Evolutionary conservation across 2,797 vertebrate genomes (phyloP).

Genomic region (Calcarius lapponicus): DNA sequence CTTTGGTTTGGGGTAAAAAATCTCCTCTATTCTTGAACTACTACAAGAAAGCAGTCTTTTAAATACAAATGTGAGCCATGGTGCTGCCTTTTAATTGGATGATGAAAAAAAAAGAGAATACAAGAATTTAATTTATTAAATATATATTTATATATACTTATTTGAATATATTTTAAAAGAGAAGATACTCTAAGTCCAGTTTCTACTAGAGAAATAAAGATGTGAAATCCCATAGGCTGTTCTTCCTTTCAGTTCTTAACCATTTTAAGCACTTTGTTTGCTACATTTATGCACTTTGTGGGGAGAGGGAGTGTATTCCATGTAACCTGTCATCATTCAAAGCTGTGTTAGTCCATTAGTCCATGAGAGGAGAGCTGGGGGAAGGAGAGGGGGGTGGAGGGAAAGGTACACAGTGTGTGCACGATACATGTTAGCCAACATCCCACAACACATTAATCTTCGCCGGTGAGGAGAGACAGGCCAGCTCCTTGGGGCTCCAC

Average conservation of each 20-base stretch:
- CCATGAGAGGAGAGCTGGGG: not conserved
- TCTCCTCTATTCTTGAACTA: not conserved
- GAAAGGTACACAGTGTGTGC: not conserved
- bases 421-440: not conserved
- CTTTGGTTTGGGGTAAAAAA: not conserved
- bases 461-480: conserved; percentile 2
- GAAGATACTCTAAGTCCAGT: not conserved
- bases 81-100: not conserved
- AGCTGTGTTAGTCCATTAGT: not conserved
- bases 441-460: conserved; percentile 55
- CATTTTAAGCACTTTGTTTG: not conserved
- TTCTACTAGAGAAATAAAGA: not conserved
- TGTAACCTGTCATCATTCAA: not conserved
- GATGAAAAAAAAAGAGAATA: not conserved
- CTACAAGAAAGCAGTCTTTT: not conserved
- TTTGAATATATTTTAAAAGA: not conserved
- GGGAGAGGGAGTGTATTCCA: not conserved
- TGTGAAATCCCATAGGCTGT: not conserved
- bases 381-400: not conserved
- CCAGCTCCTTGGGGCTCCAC: conserved; percentile 13
- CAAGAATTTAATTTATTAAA: not conserved
- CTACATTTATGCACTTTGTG: not conserved
- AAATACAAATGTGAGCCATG: not conserved
- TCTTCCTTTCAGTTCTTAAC: not conserved
- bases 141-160: too few species aligned